Evolutionary conservation across 2,797 vertebrate species (phyloP).

Genomic region (Scomberomorus guttatus): DNA sequence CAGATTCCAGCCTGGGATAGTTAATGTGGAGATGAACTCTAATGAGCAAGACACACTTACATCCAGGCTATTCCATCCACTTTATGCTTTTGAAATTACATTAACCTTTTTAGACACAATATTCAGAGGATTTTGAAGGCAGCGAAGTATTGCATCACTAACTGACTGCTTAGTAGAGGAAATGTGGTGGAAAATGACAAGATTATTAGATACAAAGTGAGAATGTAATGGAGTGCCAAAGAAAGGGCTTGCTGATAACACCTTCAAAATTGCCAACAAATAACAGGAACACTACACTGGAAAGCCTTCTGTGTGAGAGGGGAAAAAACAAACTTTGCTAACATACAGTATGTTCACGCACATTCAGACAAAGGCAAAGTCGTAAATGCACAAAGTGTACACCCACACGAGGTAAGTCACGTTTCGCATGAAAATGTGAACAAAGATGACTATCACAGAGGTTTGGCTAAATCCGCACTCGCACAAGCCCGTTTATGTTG

Average conservation of each 20-base stretch:
- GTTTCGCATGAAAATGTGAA: conserved; percentile 65
- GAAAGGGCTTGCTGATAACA: conserved; percentile 72
- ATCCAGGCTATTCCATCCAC: conserved; percentile 67
- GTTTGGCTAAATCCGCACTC: conserved; percentile 51
- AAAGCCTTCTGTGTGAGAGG: conserved; percentile 15
- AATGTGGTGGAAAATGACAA: conserved; percentile 86
- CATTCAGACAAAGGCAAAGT: conserved; percentile 34
- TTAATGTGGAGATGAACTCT: conserved; percentile 55
- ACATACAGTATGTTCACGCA: conserved; percentile 30
- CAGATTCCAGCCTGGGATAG: conserved; percentile 59
- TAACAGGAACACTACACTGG: conserved; percentile 37
- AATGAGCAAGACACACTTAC: conserved; percentile 71
- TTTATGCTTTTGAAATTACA: conserved; percentile 81
- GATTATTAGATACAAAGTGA: conserved; percentile 81
- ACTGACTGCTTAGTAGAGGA: conserved; percentile 84
- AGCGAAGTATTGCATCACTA: conserved; percentile 81
- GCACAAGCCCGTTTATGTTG: conserved; percentile 63
- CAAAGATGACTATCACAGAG: conserved; percentile 65
- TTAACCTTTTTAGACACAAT: conserved; percentile 83
- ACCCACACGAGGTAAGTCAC: conserved; percentile 37
- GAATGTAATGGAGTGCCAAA: conserved; percentile 79
- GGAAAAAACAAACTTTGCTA: background rate
- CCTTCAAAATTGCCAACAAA: conserved; percentile 72
- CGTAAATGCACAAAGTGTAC: conserved; percentile 41
- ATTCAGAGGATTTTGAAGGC: conserved; percentile 73